Evolutionary conservation across 2,888 invertebrate species (phyloP).

Genomic region (Pantelozetes paolii): DNA sequence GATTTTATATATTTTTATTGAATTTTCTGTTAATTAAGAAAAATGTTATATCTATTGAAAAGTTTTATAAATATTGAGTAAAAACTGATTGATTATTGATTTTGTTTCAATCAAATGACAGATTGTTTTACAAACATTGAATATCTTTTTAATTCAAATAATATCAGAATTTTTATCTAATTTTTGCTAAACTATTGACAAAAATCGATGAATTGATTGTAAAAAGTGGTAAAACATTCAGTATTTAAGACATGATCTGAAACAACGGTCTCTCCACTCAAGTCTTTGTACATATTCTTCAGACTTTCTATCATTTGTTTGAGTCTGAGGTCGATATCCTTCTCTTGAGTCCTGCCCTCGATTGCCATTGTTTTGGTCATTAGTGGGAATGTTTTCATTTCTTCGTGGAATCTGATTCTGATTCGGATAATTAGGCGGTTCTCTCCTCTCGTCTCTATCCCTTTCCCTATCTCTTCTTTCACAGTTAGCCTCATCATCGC

Average conservation of each 20-base stretch:
- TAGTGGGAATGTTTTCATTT: not conserved
- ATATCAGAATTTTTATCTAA: not conserved
- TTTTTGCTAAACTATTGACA: not conserved
- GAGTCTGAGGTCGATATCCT: not conserved
- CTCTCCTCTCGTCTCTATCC: not conserved
- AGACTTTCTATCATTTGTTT: not conserved
- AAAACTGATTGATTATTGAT: not conserved
- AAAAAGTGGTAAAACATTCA: not conserved
- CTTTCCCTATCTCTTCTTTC: not conserved
- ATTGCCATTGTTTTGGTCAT: not conserved
- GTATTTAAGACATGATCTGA: constrained; percentile 39
- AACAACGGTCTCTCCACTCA: constrained; percentile 37
- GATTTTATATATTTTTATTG: too few relatives aligned
- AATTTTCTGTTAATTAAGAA: too few relatives aligned
- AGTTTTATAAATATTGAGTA: too few relatives aligned
- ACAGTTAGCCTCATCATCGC: constrained; percentile 36
- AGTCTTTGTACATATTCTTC: constrained; percentile 38
- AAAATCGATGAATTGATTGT: not conserved
- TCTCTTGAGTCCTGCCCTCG: not conserved
- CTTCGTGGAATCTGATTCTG: not conserved
- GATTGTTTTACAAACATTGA: not conserved
- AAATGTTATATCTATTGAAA: too few relatives aligned
- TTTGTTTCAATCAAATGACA: not conserved
- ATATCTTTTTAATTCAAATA: not conserved
- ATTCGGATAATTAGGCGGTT: not conserved